Base-by-base conservation (phyloP, 2,797 vertebrate species). In the Spea hammondii region DNA sequence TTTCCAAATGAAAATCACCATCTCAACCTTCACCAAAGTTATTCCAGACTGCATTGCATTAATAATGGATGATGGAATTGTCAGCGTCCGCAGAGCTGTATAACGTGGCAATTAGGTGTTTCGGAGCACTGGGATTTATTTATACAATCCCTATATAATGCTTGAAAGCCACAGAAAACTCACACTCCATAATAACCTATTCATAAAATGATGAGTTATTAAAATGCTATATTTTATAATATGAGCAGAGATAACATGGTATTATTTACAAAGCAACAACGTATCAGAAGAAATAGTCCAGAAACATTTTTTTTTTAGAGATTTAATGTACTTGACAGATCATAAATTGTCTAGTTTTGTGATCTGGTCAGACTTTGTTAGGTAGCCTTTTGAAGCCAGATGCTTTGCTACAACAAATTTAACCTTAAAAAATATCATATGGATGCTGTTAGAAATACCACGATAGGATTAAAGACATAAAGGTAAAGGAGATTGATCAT, bases 381-480 rank as follows among this genome's bases (percentile, higher is more conserved):
- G n/a, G 55, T 48, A 83, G 72, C 17, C 67, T 9, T 74, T 0
- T 10, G 57, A 48, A 85, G 65, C 83, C 83, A 74, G 77, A 79
- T 82, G 83, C 79, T 83, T 79, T 80, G 72, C 77, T 74, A 6
- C 0, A 0, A 74, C 77, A 13, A 83, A 70, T 48, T 49, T 77
- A 59, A 53, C 74, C 71, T 84, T 83, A 69, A 60, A 68, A 45
- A 65, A 5, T 13, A 78, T 86, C 74, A 74, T 74, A 74, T 74
- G 72, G 72, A 74, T 74, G 59, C 12, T 49, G 72, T 74, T 74
- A 74, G 72, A 57, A 50, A 74, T 14, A 74, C 44, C 48, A 64
- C 49, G 14, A n/a, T n/a, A 17, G n/a, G 53, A 48, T 49, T 74
- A 11, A 17, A 60, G n/a, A 74, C 49, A 48, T 64, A 50, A 51